These are phyloP conservation scores for Tragelaphus imberbis DNA, from an alignment of 2,113 vertebrate species.

Conservation along the genomic window DNA sequence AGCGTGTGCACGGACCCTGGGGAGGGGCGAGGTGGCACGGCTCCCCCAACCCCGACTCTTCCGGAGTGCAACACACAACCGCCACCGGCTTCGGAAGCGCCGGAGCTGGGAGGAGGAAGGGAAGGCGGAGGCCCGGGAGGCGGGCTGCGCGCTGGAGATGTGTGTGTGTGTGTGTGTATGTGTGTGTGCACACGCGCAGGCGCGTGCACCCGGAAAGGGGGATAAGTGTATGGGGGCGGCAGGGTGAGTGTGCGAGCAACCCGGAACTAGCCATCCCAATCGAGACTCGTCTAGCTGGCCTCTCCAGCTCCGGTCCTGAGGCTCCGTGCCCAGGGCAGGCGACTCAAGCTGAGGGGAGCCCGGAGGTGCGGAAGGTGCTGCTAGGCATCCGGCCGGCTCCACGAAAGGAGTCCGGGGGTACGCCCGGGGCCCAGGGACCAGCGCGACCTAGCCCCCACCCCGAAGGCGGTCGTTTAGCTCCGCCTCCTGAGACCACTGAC, in stretches of 20 bases:
- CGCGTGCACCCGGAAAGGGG: neutral
- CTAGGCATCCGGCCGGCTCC: neutral
- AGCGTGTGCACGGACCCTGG: neutral
- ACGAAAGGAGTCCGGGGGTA: neutral
- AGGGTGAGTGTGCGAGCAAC: neutral
- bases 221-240: neutral
- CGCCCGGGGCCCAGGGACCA: neutral
- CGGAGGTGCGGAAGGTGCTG: neutral
- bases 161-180: neutral
- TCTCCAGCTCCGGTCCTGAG: neutral
- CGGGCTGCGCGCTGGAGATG: neutral
- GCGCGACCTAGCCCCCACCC: neutral
- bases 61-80: neutral
- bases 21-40: neutral
- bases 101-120: neutral
- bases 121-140: neutral
- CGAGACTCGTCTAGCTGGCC: neutral
- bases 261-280: neutral
- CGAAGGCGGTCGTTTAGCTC: conserved; percentile 1
- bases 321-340: neutral
- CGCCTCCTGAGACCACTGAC: conserved; percentile 23
- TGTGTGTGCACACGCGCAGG: neutral
- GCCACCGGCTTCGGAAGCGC: neutral
- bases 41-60: neutral
- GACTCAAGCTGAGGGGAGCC: neutral